phyloP scores from a whole-genome alignment of 2,113 vertebrate genomes.

The Falco punctatus region DNA sequence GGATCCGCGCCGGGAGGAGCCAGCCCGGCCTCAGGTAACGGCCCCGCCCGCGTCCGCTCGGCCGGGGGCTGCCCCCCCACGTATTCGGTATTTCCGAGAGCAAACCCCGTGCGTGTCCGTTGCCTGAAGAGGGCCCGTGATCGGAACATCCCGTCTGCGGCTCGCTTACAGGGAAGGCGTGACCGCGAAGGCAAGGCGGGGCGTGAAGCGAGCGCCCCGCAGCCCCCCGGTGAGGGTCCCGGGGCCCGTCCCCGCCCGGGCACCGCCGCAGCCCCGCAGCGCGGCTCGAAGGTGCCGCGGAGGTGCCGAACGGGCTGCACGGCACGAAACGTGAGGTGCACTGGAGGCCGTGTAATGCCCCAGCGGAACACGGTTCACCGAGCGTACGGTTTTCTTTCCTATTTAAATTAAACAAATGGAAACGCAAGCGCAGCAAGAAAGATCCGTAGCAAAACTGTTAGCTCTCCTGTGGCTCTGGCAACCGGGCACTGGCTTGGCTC shows the following conservation, averaged over 20 bases:
- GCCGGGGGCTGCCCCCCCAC: neutral
- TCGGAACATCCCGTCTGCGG: neutral
- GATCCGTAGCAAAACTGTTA: neutral
- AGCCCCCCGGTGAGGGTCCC: neutral
- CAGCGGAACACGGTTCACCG: neutral
- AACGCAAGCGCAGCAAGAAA: neutral
- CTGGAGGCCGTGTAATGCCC: neutral
- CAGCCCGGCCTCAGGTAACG: slow-evolving; percentile 90
- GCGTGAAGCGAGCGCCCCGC: neutral
- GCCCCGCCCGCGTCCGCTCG: neutral
- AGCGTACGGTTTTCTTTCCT: neutral
- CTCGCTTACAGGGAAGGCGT: accelerated
- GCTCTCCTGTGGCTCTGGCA: neutral
- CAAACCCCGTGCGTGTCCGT: accelerated
- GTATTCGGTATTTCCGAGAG: neutral
- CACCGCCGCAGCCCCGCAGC: neutral
- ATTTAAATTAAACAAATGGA: neutral
- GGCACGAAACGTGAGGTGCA: accelerated
- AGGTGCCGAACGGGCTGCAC: accelerated
- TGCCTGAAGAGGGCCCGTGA: neutral
- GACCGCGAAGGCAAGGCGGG: neutral
- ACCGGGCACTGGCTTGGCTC: neutral
- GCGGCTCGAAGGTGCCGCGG: accelerated
- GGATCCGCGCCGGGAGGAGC: slow-evolving; percentile 92
- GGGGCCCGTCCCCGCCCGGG: too few relatives aligned